phyloP scores from a whole-genome alignment of 2,888 invertebrate species.

The Eupithecia insigniata region DNA sequence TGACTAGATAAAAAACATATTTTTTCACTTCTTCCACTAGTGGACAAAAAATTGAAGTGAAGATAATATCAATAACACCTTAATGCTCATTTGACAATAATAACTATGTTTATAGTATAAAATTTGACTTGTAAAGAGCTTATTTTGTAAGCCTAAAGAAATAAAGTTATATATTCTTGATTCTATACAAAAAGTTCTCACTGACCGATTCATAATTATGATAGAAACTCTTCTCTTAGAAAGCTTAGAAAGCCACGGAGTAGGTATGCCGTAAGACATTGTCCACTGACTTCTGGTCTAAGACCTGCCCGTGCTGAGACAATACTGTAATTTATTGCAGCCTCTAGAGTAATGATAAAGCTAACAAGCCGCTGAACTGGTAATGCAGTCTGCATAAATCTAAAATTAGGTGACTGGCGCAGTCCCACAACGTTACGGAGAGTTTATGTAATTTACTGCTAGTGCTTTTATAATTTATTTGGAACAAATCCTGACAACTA shows the following conservation, averaged over 20 bases:
- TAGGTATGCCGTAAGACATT: background rate
- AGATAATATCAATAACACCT: too few relatives aligned
- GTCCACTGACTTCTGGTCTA: background rate
- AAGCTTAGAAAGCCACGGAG: background rate
- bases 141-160: too few relatives aligned
- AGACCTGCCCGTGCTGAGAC: slow-evolving; percentile 51
- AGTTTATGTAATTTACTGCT: slow-evolving; percentile 21
- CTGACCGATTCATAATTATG: too few relatives aligned
- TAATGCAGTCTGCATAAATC: slow-evolving; percentile 58
- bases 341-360: slow-evolving; percentile 66
- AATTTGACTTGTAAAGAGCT: too few relatives aligned
- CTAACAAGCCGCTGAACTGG: slow-evolving; percentile 65
- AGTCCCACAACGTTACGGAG: slow-evolving; percentile 30
- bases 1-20: too few relatives aligned
- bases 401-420: slow-evolving; percentile 52
- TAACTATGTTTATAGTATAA: too few relatives aligned
- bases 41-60: too few relatives aligned
- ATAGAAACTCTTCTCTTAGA: background rate
- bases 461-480: slow-evolving; percentile 14
- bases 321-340: slow-evolving; percentile 67
- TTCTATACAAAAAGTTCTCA: too few relatives aligned
- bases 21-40: too few relatives aligned
- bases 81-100: too few relatives aligned
- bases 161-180: too few relatives aligned
- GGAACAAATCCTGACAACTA: slow-evolving; percentile 5